phyloP scores from a whole-genome alignment of 2,797 vertebrate genomes.

The Chloroceryle amazona region DNA sequence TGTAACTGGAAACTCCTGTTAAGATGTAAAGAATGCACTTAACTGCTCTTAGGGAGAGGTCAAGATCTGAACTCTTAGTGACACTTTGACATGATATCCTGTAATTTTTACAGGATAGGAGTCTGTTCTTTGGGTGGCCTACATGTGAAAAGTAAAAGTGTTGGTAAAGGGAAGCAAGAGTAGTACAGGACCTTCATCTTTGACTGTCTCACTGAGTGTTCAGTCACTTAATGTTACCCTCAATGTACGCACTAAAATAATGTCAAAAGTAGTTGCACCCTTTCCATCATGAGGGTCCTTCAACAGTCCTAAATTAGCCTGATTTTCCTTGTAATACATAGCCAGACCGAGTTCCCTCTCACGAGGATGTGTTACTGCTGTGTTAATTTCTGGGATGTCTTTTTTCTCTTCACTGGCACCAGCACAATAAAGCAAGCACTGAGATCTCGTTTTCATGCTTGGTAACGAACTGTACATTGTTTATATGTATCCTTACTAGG shows the following conservation, averaged over 20 bases:
- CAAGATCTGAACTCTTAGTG: not conserved
- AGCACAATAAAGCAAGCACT: slow-evolving; percentile 29
- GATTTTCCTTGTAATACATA: not conserved
- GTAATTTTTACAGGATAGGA: not conserved
- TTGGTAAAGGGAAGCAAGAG: not conserved
- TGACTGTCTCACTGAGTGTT: not conserved
- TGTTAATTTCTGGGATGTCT: not conserved
- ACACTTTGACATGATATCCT: not conserved
- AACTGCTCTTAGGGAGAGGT: not conserved
- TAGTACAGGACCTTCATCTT: not conserved
- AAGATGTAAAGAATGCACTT: not conserved
- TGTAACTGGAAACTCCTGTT: not conserved
- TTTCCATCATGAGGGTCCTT: not conserved
- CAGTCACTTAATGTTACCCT: not conserved
- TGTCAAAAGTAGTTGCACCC: not conserved
- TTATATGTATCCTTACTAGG: not conserved
- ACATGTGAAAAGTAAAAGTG: not conserved
- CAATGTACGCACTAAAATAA: not conserved
- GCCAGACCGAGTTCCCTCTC: not conserved
- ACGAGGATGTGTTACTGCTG: not conserved
- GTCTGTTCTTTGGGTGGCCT: not conserved
- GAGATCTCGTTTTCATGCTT: not conserved
- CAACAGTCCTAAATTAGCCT: not conserved
- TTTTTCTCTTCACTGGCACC: slow-evolving; percentile 12
- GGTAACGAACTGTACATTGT: not conserved